Base-by-base conservation (phyloP, 2,888 invertebrate species). In the Erynnis tages region DNA sequence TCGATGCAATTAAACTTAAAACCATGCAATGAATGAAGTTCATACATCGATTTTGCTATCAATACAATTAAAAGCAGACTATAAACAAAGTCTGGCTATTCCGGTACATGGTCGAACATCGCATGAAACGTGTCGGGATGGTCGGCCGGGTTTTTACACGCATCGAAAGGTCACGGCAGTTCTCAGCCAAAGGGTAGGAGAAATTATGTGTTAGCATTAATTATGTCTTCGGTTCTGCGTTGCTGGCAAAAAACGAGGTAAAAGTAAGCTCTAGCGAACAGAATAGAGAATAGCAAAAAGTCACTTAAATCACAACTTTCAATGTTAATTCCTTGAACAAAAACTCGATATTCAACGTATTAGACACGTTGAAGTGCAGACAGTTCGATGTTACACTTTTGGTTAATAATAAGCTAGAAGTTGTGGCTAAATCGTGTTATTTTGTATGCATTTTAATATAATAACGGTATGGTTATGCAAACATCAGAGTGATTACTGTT, bases 181-280 rank as follows among this genome's bases (percentile, higher is more conserved):
- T 50, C 50, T 50, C 50, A 49, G 13, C 34, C 40, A 54, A 58
- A 59, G 57, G 60, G 57, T 54, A 59, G 57, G 61, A 59, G 59
- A 60, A 60, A 63, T 63, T 63, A 63, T 59, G 55, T 55, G 56
- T 54, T 19, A 52, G 48, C 52, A 55, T 54, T 56, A 55, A 53
- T 47, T 58, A 52, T 21, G 29, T 48, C 41, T 29, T 34, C 50
- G 35, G 37, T 48, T 34, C 45, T 32, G 45, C 52, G 13, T 13
- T 13, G 43, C 13, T 2, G 13, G 50, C 35, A 54, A 54, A 44
- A 50, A 34, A 44, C 32, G 4, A 16, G 17, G 41, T 29, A 49
- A 41, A 49, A 32, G 40, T 21, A 17, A 37, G 30, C n/a, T 21
- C 47, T 21, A 32, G 30, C 43, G 19, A 25, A 47, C 46, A 23